phyloP scores from a whole-genome alignment of 2,797 vertebrate species.

The Arctocebus calabarensis region DNA sequence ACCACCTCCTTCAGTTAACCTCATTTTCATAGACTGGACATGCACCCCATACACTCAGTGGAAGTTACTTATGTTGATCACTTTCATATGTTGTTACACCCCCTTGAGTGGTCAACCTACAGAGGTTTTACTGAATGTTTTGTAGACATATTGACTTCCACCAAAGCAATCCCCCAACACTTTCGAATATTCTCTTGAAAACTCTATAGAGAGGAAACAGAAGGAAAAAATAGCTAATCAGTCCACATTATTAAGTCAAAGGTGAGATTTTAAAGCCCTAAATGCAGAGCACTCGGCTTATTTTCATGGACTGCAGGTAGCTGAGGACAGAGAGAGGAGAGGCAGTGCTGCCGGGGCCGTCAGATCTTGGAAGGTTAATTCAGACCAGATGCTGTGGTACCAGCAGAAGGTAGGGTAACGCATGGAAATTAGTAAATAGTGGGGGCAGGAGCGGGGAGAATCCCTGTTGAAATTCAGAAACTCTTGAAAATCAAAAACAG shows the following conservation, averaged over 20 bases:
- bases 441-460: background rate
- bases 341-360: background rate
- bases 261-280: background rate
- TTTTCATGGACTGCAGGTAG: background rate
- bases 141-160: background rate
- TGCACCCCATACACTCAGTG: no score
- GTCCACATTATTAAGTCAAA: background rate
- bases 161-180: background rate
- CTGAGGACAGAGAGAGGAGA: background rate
- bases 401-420: background rate
- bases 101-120: no score
- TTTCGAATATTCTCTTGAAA: slow-evolving; percentile 28
- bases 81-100: no score
- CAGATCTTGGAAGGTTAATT: background rate
- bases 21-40: no score
- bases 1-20: no score
- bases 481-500: background rate
- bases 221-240: background rate
- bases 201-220: background rate
- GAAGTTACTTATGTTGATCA: no score
- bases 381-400: background rate
- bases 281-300: background rate
- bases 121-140: background rate
- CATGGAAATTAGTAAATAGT: background rate
- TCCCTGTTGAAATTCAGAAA: background rate